A percentile compares a stretch with the other conserved stretches of the same genome.
Conservation (phyloP, 1,140 invertebrate genomes). For the Andrena cerasifolii region DNA sequence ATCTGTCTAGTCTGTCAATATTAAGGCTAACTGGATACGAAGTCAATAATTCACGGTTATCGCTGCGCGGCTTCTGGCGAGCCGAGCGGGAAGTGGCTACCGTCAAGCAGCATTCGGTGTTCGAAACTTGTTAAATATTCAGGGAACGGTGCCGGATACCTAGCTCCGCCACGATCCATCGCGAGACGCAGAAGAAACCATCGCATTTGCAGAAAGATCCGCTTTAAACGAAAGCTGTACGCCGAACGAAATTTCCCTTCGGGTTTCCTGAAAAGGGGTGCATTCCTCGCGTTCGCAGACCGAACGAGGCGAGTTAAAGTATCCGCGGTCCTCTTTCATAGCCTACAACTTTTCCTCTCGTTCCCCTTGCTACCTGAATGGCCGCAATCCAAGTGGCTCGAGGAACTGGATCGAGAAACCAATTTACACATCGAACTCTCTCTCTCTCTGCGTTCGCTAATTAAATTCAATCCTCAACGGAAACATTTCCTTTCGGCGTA, state of each 20-base stretch:
- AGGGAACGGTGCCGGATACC: not conserved
- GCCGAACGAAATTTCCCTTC: conserved; percentile 19
- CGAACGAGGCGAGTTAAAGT: conserved; percentile 20
- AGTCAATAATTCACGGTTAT: not conserved
- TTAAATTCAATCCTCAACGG: not conserved
- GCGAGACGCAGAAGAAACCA: no score
- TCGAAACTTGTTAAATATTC: not conserved
- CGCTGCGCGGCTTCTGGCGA: not conserved
- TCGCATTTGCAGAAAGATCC: not conserved
- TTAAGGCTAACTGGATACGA: not conserved
- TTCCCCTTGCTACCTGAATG: not conserved
- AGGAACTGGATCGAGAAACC: not conserved
- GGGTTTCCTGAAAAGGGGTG: not conserved
- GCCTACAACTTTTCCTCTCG: not conserved
- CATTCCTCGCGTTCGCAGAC: conserved; percentile 9
- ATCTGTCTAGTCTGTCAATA: conserved; percentile 14
- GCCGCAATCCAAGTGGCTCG: not conserved
- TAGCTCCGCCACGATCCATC: no score
- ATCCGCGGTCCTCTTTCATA: not conserved
- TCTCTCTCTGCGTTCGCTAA: not conserved
- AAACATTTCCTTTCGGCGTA: not conserved
- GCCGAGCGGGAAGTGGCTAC: not conserved
- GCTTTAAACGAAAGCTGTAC: not conserved
- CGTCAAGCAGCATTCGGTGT: not conserved
- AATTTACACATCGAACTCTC: not conserved